Percentiles rank a stretch among this genome's conserved stretches.
Evolutionary conservation across 2,113 vertebrate genomes (phyloP).

Genomic region (Pitta sordida): DNA sequence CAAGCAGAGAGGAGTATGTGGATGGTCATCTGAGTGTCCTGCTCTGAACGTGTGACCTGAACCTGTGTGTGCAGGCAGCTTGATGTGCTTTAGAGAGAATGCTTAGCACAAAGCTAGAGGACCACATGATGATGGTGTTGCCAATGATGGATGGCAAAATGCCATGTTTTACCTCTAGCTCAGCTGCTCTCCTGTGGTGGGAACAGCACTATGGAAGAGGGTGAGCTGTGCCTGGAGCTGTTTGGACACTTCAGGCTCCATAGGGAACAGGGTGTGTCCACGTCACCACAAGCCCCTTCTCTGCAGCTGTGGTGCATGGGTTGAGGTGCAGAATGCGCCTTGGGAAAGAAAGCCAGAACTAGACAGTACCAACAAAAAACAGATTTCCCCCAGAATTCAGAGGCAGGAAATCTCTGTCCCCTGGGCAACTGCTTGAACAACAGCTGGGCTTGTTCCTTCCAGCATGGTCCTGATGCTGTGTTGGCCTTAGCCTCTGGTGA

Average conservation of each 20-base stretch:
- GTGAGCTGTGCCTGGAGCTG: background rate
- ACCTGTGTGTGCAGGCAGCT: background rate
- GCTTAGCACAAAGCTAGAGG: background rate
- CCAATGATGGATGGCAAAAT: accelerated
- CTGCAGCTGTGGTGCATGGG: background rate
- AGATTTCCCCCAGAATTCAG: constrained; percentile 11
- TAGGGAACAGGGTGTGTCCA: background rate
- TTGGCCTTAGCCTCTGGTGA: background rate
- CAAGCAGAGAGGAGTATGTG: accelerated
- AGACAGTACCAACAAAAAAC: background rate
- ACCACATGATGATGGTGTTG: background rate
- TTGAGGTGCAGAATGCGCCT: background rate
- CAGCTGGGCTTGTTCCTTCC: background rate
- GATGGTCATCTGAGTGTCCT: background rate
- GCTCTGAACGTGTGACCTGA: background rate
- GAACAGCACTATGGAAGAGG: background rate
- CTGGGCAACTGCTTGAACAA: background rate
- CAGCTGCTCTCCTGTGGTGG: background rate
- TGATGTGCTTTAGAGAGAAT: background rate
- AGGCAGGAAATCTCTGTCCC: constrained; percentile 15
- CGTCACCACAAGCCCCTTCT: background rate
- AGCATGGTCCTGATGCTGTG: accelerated
- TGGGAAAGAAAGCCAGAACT: background rate
- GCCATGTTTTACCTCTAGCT: background rate
- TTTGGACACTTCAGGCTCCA: background rate